phyloP scores from a whole-genome alignment of 2,888 invertebrate species.

The Eilema depressum region DNA sequence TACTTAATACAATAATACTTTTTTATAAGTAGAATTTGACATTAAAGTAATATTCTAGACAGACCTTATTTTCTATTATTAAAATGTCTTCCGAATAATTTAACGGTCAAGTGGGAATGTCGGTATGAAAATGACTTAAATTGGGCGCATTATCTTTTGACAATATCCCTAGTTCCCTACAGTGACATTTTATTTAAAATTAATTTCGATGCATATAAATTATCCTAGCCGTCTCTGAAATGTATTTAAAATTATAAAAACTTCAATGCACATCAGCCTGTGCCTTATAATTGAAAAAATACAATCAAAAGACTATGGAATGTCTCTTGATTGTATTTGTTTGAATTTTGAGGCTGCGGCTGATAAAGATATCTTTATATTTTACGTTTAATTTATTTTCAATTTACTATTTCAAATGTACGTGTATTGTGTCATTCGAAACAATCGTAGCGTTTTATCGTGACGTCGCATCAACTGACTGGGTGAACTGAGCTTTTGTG shows the following conservation, averaged over 20 bases:
- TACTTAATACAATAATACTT: background rate
- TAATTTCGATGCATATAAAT: too few relatives aligned
- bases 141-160: too few relatives aligned
- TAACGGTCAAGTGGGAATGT: too few relatives aligned
- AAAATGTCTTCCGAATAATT: too few relatives aligned
- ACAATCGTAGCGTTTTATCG: constrained; percentile 24
- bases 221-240: too few relatives aligned
- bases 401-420: background rate
- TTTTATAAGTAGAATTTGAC: background rate
- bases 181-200: too few relatives aligned
- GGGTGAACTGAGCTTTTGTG: constrained; percentile 32
- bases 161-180: too few relatives aligned
- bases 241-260: too few relatives aligned
- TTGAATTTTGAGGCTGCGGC: too few relatives aligned
- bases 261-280: background rate
- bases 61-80: background rate
- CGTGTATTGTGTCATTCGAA: background rate
- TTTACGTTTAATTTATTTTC: background rate
- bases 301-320: background rate
- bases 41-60: too few relatives aligned
- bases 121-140: too few relatives aligned
- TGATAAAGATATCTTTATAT: background rate
- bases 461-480: constrained; percentile 20
- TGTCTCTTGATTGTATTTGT: too few relatives aligned
- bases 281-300: background rate